Conservation (phyloP, 2,113 vertebrate genomes). For the Antechinus flavipes region DNA sequence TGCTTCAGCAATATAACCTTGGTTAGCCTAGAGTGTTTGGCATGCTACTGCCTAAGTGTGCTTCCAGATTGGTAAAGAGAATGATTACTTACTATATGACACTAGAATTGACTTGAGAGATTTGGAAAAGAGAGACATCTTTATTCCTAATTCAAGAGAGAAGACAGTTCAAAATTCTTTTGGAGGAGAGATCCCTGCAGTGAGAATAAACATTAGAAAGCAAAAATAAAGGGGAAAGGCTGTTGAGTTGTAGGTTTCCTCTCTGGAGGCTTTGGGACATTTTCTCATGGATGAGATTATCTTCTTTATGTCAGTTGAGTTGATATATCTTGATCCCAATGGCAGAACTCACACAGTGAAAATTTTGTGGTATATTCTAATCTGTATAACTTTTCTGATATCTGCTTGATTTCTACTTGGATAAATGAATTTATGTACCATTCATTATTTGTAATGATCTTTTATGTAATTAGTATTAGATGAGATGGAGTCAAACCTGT, state of each 20-base stretch:
- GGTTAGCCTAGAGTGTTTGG: background rate
- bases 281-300: background rate
- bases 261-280: background rate
- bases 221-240: background rate
- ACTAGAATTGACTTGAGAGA: background rate
- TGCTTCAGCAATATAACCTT: background rate
- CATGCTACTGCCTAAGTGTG: background rate
- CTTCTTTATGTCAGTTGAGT: background rate
- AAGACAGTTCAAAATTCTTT: background rate
- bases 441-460: background rate
- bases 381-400: background rate
- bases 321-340: background rate
- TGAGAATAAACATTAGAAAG: background rate
- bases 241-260: background rate
- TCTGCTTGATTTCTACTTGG: background rate
- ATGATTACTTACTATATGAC: background rate
- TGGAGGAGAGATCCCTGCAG: background rate
- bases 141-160: background rate
- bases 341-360: background rate
- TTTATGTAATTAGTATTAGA: background rate
- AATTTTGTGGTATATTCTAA: background rate
- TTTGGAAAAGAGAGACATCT: background rate
- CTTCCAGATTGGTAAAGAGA: background rate
- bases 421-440: background rate
- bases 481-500: background rate